Base-by-base conservation (phyloP, 2,797 vertebrate species). In the Psittacula echo region DNA sequence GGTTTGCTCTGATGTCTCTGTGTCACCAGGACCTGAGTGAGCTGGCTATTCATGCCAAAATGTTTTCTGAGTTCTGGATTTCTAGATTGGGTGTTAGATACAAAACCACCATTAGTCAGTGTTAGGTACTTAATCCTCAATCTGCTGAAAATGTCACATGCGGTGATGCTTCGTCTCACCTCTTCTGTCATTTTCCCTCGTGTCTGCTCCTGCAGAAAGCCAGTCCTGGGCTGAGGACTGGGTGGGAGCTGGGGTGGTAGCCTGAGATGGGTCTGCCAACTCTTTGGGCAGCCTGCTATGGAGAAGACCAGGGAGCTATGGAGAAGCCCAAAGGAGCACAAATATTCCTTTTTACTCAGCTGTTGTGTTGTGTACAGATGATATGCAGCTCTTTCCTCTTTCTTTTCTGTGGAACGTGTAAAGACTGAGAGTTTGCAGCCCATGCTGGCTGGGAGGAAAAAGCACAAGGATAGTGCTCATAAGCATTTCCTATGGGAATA, bases 101-200 rank as follows among this genome's bases (percentile, higher is more conserved):
- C 10, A 65, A 84, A 90, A 88, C 22, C 7, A 19, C 10, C 10
- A 14, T 10, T 74, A 34, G 30, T 32, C 51, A 44, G 29, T 24
- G 44, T 45, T 51, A 81, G 23, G 34, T 61, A 54, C 34, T 72
- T 48, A 18, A 18, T 6, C 30, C 24, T 66, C 17, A 1, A 5
- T 71, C 75, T 24, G 58, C n/a, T 41, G 54, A 44, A 73, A 78
- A 50, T 62, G 42, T 39, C 32, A 23, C 32, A 27, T 3, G 18
- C 2, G 8, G 29, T 18, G 48, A 58, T 0, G 2, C 42, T 67
- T 67, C 32, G 8, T 10, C n/a, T 79, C 1, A 0, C 41, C 41
- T 60, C 20, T 23, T 58, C 66, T 23, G 39, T 21, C 2, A 0
- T 11, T 47, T n/a, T 26, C 26, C 15, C 3, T 1, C 34, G 34